Conservation (phyloP, 2,797 vertebrate genomes). For the Channallabes apus region DNA sequence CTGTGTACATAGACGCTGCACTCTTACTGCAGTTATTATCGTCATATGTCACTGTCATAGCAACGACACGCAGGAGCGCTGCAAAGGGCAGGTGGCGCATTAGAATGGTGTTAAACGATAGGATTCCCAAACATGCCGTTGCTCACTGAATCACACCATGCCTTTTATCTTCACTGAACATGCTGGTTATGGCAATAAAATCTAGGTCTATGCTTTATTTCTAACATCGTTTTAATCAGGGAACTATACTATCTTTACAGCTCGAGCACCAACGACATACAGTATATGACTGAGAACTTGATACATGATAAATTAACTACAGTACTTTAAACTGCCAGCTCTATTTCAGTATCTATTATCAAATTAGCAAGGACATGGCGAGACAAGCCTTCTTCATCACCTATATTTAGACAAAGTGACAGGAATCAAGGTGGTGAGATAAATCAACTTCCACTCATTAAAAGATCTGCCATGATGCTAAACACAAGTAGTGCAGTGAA, state of each 20-base stretch:
- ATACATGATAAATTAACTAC: background rate
- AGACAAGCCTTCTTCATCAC: background rate
- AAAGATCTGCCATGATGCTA: too few species aligned
- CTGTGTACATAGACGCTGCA: background rate
- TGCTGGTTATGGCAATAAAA: background rate
- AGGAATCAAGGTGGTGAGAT: background rate
- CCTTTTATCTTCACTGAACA: conserved; percentile 10
- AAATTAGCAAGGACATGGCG: background rate
- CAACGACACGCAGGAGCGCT: conserved; percentile 39
- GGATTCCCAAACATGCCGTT: conserved; percentile 37
- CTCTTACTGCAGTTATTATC: conserved; percentile 54
- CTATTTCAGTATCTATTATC: background rate
- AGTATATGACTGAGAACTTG: background rate
- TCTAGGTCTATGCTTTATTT: background rate
- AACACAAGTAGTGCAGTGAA: background rate
- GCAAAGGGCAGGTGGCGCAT: conserved; percentile 45
- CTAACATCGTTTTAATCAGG: background rate
- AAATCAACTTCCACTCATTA: conserved; percentile 5
- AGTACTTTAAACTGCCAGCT: background rate
- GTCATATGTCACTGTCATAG: conserved; percentile 59
- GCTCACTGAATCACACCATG: conserved; percentile 3
- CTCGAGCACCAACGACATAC: background rate
- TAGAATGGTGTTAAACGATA: conserved; percentile 42
- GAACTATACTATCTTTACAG: background rate
- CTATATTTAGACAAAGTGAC: background rate